phyloP scores from a whole-genome alignment of 2,113 vertebrate genomes.

The Ursus arctos region DNA sequence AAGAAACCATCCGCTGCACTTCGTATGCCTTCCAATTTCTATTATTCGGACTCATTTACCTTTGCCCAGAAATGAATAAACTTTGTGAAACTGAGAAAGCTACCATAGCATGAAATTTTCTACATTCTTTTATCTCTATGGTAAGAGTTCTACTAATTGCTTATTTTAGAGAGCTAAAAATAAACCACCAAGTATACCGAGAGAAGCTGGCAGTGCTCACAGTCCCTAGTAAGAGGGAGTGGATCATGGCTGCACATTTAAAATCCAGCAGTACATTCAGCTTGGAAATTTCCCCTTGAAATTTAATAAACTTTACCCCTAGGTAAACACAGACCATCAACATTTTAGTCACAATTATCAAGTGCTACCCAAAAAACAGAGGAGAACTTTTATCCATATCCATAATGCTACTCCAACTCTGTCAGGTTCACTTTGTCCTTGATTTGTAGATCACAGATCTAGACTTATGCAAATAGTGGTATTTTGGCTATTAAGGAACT shows the following conservation, averaged over 20 bases:
- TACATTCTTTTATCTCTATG: constrained; percentile 42
- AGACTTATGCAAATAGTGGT: not conserved
- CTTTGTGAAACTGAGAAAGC: constrained; percentile 27
- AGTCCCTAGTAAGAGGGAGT: not conserved
- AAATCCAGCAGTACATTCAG: not conserved
- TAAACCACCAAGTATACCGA: constrained; percentile 38
- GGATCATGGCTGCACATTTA: not conserved
- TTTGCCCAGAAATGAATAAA: constrained; percentile 44
- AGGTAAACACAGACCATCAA: constrained; percentile 32
- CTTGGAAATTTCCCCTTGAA: constrained; percentile 51
- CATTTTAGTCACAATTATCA: not conserved
- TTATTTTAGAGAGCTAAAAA: constrained; percentile 70
- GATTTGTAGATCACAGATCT: not conserved
- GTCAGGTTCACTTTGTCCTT: not conserved
- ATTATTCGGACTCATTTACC: constrained; percentile 64
- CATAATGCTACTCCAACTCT: not conserved
- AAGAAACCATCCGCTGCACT: constrained; percentile 3
- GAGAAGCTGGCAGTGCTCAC: constrained; percentile 6
- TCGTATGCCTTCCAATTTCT: constrained; percentile 57
- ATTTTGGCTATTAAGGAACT: not conserved
- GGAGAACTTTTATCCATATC: not conserved
- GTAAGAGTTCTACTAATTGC: constrained; percentile 52
- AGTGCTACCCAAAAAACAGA: not conserved
- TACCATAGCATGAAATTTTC: constrained; percentile 6
- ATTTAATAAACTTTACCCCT: not conserved